These are phyloP conservation scores for Heteromyza rotundicornis DNA, from an alignment of 2,888 invertebrate species.

Conservation along the genomic window DNA sequence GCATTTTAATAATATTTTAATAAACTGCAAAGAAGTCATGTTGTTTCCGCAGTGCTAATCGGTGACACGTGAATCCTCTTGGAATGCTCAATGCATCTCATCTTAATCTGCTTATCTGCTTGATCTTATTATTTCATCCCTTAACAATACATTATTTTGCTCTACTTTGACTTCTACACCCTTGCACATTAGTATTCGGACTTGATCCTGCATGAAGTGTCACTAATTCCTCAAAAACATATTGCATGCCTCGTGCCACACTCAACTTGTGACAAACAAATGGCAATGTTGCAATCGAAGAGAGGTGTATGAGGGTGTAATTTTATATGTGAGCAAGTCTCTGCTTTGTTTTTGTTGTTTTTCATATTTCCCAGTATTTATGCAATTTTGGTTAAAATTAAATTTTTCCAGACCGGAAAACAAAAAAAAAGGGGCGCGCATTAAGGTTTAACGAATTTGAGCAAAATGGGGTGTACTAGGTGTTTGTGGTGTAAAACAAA, in stretches of 20 bases:
- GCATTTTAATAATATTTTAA: conserved; percentile 25
- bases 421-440: not conserved
- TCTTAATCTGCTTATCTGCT: not conserved
- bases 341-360: not conserved
- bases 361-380: no score
- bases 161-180: not conserved
- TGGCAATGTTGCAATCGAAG: not conserved
- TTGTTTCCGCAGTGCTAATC: conserved; percentile 43
- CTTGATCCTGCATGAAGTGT: conserved; percentile 57
- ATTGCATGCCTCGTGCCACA: conserved; percentile 34
- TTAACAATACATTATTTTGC: not conserved
- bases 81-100: conserved; percentile 14
- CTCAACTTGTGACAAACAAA: not conserved
- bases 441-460: conserved; percentile 1
- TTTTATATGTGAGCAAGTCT: not conserved
- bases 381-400: not conserved
- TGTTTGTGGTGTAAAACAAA: not conserved
- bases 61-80: conserved; percentile 52
- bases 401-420: not conserved
- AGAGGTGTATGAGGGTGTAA: not conserved
- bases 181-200: conserved; percentile 6
- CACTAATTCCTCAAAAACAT: conserved; percentile 55
- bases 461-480: not conserved
- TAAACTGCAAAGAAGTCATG: conserved; percentile 24
- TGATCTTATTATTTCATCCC: not conserved